Percentiles rank a stretch among this genome's conserved stretches.
Conservation (phyloP, 2,888 invertebrate species). For the Limnephilus auricula region DNA sequence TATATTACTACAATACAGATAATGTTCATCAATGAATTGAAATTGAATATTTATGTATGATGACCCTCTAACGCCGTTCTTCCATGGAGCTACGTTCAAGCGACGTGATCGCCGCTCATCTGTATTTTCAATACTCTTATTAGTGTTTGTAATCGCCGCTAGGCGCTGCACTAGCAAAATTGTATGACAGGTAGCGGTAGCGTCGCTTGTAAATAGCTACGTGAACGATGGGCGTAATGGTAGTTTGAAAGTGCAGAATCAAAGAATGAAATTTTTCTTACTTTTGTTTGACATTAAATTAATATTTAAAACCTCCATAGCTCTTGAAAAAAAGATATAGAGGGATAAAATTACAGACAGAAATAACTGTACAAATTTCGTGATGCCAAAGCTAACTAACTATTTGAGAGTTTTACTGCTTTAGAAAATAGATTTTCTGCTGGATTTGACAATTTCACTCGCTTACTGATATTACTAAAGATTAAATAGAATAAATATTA, state of each 20-base stretch:
- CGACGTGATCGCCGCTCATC: no score
- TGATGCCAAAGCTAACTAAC: not conserved
- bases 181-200: no score
- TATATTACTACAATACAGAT: not conserved
- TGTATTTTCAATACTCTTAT: no score
- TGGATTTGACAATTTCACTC: not conserved
- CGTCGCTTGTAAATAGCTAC: no score
- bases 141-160: no score
- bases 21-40: not conserved
- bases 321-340: no score
- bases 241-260: not conserved
- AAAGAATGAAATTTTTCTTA: not conserved
- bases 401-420: not conserved
- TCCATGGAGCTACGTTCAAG: no score
- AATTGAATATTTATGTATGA: not conserved
- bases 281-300: not conserved
- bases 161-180: no score
- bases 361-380: not conserved
- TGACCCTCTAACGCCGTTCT: no score
- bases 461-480: not conserved
- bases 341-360: not conserved
- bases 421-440: not conserved
- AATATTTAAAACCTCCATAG: not conserved
- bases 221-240: no score
- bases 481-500: no score